Percentiles rank a stretch among this genome's conserved stretches.
phyloP scores from a whole-genome alignment of 2,888 invertebrate genomes.

The Folsomia candida region DNA sequence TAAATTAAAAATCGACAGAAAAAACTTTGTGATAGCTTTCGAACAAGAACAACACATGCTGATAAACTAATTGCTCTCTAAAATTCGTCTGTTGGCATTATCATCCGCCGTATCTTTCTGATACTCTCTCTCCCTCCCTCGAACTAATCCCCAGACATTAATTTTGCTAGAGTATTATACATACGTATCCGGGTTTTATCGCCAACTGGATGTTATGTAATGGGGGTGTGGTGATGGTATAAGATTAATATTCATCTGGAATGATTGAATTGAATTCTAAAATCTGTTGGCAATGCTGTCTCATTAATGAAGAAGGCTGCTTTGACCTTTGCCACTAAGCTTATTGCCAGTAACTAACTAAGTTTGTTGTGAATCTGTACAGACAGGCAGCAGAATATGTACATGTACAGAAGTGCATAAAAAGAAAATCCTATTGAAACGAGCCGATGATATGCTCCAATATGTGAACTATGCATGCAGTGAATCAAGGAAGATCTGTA shows the following conservation, averaged over 20 bases:
- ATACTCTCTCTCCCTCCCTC: no score
- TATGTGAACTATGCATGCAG: not conserved
- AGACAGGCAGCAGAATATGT: no score
- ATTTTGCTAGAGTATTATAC: not conserved
- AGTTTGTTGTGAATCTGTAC: no score
- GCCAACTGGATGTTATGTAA: not conserved
- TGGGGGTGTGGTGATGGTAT: not conserved
- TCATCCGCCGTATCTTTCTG: no score
- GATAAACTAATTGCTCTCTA: not conserved
- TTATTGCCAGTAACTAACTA: no score
- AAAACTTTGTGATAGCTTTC: no score
- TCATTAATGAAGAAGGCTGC: not conserved
- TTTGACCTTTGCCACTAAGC: not conserved
- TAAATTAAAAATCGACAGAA: no score
- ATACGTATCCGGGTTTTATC: not conserved
- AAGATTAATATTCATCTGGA: not conserved
- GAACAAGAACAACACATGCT: not conserved
- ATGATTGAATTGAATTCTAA: not conserved
- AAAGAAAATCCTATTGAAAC: not conserved
- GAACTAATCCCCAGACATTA: not conserved
- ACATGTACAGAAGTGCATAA: not conserved
- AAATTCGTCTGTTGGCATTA: not conserved
- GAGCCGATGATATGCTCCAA: not conserved
- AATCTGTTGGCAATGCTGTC: not conserved
- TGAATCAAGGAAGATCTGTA: slow-evolving; percentile 1